Evolutionary conservation across 2,888 invertebrate species (phyloP).

Genomic region (Agonum fuliginosum): DNA sequence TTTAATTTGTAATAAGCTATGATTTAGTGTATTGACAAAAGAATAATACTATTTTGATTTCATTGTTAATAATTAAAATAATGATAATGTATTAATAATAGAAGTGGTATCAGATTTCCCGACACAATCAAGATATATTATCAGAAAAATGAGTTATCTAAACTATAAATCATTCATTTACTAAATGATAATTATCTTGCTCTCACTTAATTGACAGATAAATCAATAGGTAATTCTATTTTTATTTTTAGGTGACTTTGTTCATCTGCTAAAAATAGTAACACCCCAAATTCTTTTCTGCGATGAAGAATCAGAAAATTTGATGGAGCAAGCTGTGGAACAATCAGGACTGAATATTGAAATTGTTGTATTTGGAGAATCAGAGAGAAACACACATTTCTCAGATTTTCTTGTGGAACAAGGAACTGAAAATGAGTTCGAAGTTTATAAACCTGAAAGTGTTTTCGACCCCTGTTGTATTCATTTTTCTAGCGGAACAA

Average conservation of each 20-base stretch:
- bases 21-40: no score
- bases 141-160: not conserved
- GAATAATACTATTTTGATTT: no score
- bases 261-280: slow-evolving; percentile 65
- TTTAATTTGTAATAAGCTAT: no score
- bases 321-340: slow-evolving; percentile 65
- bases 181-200: not conserved
- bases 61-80: no score
- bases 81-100: no score
- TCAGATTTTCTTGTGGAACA: slow-evolving; percentile 11
- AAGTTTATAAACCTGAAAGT: slow-evolving; percentile 24
- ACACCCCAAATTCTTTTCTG: slow-evolving; percentile 68
- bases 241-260: slow-evolving; percentile 45
- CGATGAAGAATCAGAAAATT: slow-evolving; percentile 63
- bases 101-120: no score
- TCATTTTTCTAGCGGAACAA: slow-evolving; percentile 62
- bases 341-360: slow-evolving; percentile 61
- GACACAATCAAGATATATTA: no score
- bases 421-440: slow-evolving; percentile 52
- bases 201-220: no score
- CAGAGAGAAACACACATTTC: slow-evolving; percentile 7
- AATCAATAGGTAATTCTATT: not conserved
- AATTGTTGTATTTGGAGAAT: slow-evolving; percentile 33
- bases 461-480: slow-evolving; percentile 35
- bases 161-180: not conserved